Evolutionary conservation across 2,888 invertebrate species (phyloP).

Genomic region (Periphyllus acericola): DNA sequence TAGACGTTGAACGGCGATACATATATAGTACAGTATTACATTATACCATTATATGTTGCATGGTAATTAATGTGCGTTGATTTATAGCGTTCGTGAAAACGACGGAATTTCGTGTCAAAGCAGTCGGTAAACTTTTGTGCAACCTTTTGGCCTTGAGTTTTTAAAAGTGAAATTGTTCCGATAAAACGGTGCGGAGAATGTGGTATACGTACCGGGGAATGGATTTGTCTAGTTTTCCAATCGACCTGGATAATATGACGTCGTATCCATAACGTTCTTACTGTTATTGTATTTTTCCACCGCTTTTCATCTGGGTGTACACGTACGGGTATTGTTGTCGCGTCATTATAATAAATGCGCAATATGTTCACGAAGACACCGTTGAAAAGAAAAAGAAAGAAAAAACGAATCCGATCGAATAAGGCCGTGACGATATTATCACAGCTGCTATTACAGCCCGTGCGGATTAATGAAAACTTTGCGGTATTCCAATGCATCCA

Average conservation of each 20-base stretch:
- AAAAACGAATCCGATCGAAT: background rate
- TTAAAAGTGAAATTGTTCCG: slow-evolving; percentile 1
- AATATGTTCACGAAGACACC: background rate
- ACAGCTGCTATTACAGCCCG: no score
- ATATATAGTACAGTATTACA: background rate
- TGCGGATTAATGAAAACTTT: no score
- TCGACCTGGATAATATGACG: slow-evolving; percentile 7
- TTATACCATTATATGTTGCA: background rate
- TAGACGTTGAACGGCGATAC: no score
- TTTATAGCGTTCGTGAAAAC: slow-evolving; percentile 7
- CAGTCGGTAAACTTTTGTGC: slow-evolving; percentile 20
- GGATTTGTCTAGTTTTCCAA: slow-evolving; percentile 14
- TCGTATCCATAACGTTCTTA: background rate
- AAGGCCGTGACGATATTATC: background rate
- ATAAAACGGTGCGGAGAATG: background rate
- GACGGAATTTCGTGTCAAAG: slow-evolving; percentile 13
- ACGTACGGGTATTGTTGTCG: background rate
- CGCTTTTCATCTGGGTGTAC: no score
- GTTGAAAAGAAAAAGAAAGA: no score
- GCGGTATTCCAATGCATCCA: no score
- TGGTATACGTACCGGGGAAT: background rate
- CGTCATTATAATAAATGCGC: background rate
- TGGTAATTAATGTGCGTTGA: slow-evolving; percentile 24
- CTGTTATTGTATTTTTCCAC: background rate
- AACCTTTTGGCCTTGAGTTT: slow-evolving; percentile 24